Percentiles rank a stretch among this genome's conserved stretches.
Evolutionary conservation across 2,113 vertebrate species (phyloP).

Genomic region (Campylomormyrus numenius): DNA sequence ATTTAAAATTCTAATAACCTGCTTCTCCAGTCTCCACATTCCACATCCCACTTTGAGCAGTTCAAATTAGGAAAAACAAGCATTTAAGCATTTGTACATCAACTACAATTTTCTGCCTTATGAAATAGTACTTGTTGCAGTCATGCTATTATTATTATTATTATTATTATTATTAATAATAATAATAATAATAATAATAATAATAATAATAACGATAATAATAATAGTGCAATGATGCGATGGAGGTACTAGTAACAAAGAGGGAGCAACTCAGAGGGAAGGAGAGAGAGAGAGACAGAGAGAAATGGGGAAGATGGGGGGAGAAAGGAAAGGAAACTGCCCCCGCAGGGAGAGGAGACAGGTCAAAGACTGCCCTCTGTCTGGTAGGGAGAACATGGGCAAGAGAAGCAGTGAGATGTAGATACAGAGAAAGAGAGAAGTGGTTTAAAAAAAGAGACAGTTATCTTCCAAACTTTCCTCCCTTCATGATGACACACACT

Average conservation of each 20-base stretch:
- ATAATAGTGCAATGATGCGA: background rate
- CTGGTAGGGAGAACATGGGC: background rate
- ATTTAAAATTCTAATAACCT: no score
- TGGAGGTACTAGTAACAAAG: background rate
- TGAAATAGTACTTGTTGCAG: no score
- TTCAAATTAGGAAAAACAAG: no score
- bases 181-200: background rate
- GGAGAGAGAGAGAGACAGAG: no score
- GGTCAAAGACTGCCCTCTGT: conserved; percentile 12
- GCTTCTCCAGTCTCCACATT: no score
- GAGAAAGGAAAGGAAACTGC: background rate
- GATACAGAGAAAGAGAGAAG: background rate
- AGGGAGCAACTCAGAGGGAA: background rate
- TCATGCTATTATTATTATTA: background rate
- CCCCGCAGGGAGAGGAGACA: background rate
- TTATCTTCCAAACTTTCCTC: background rate
- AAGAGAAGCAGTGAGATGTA: background rate
- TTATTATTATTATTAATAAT: background rate
- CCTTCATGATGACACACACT: background rate
- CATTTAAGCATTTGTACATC: no score
- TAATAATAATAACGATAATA: background rate
- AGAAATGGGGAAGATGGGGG: background rate
- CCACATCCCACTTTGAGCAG: no score
- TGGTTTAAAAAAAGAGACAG: background rate
- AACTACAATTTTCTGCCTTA: no score